Evolutionary conservation across 2,797 vertebrate species (phyloP), one percentile per base, ranked within the genome.

Genomic region (Pseudotriccus pelzelni): DNA sequence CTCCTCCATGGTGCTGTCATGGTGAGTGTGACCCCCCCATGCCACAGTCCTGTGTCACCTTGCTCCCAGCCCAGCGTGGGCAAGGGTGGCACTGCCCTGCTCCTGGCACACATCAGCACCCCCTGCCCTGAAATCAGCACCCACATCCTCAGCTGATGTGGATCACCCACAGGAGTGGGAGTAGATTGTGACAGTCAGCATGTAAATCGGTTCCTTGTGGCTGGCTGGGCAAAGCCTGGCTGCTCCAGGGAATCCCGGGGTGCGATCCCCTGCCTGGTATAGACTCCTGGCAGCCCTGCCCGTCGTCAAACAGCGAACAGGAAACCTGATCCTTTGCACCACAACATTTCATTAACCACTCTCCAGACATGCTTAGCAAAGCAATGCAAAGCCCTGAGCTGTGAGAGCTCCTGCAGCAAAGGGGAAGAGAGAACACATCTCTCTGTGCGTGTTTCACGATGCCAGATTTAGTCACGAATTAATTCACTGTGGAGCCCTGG

Each of bases 341-440:
- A 90, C 89, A 94, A 90, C 89, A 87, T 82, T 89, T 87, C 87
- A 90, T 95, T 92, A 90, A 73, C 59, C 47, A 3, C 2, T 8
- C 52, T 95, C 89, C 70, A 87, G 90, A 10, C 86, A 14, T 3
- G 12, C 67, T 90, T 7, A 86, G 89, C 86, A 81, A 79, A 66
- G 86, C 66, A 60, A 17, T 6, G 74, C 62, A 10, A 66, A 93
- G 50, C 83, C 67, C 63, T 10, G 86, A 79, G 92, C 77, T 44
- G 50, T 41, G 70, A 62, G 56, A 64, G 73, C 0, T 0, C 69
- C 73, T 81, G 93, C 88, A 68, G 88, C 43, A n/a, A 64, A n/a
- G 4, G 36, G 24, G 52, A 30, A 70, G 41, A 58, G 70, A 46
- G 81, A 84, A 43, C 18, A 75, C 23, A 62, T 12, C 37, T 41